Base-by-base conservation (phyloP, 2,113 vertebrate species). In the Microtus pennsylvanicus region DNA sequence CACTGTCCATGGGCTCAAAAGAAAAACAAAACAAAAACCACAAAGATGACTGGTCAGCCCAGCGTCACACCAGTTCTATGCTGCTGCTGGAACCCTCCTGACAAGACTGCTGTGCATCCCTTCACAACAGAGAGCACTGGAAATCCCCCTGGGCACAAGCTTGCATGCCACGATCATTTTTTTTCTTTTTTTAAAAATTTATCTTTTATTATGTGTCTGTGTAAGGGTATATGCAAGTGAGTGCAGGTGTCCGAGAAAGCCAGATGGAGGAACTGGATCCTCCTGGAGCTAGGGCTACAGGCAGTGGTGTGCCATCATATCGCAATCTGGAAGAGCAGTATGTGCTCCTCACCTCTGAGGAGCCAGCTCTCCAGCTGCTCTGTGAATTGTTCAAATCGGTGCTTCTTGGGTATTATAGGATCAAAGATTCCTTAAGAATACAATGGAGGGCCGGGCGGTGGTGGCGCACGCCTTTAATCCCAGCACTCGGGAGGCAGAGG, bases 361-460 rank as follows among this genome's bases (percentile, higher is more conserved):
- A 38, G 42, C 63, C 63, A 35, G 35, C 42, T 85, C 63, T 47
- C 83, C 65, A 50, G 17, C 30, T 42, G 26, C 30, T 69, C 17
- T 17, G 52, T 50, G n/a, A 45, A 70, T 67, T 92, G 85, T 82
- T 17, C 55, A 91, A 85, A 75, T 89, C 33, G 93, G 24, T 55
- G 26, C 85, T 92, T 86, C 42, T 75, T 77, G 63, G 19, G 24
- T 86, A 14, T 70, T 89, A 45, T 0, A 7, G 45, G 50, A 75
- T 85, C 86, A 91, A 93, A 96, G 70, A 67, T 38, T 42, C 22
- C 47, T 86, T 81, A 75, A 89, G 26, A 90, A 90, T 33, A 3
- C 58, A 26, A 83, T 76, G 42, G 42, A 76, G 74, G 24, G 5
- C 47, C 47, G 47, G 47, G 45, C 4, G 45, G 45, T 45, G 45